A percentile compares a stretch with the other conserved stretches of the same genome.
Conservation (phyloP, 2,888 invertebrate genomes). For the Lutraria lutraria region DNA sequence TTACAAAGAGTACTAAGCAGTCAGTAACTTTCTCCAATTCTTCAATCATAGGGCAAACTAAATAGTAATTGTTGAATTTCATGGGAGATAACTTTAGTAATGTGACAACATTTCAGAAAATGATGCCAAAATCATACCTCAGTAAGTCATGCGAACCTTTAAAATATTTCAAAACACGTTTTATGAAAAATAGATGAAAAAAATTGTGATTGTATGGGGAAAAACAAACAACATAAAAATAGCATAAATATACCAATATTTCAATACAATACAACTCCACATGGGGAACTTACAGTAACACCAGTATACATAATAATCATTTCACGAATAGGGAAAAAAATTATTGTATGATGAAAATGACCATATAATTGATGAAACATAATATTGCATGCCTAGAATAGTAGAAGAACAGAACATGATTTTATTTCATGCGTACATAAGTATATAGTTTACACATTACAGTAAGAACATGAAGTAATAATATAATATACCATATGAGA, state of each 20-base stretch:
- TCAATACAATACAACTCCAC: not conserved
- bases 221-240: not conserved
- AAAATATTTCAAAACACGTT: not conserved
- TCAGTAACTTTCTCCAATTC: too few relatives aligned
- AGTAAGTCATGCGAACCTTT: not conserved
- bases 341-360: not conserved
- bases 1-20: too few relatives aligned
- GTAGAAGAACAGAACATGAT: too few relatives aligned
- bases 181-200: not conserved
- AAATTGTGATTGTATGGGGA: not conserved
- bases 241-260: not conserved
- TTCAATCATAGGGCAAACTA: too few relatives aligned
- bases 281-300: not conserved
- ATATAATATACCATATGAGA: too few relatives aligned
- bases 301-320: not conserved
- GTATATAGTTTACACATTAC: too few relatives aligned
- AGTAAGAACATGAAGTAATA: too few relatives aligned
- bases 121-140: not conserved
- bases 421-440: too few relatives aligned
- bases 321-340: not conserved
- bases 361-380: not conserved
- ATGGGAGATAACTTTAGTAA: not conserved
- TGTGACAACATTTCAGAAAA: too few relatives aligned
- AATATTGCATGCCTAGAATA: constrained; percentile 16
- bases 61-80: not conserved